These are phyloP conservation scores for Aproaerema taeniolella DNA, from an alignment of 2,888 invertebrate species.

Conservation along the genomic window DNA sequence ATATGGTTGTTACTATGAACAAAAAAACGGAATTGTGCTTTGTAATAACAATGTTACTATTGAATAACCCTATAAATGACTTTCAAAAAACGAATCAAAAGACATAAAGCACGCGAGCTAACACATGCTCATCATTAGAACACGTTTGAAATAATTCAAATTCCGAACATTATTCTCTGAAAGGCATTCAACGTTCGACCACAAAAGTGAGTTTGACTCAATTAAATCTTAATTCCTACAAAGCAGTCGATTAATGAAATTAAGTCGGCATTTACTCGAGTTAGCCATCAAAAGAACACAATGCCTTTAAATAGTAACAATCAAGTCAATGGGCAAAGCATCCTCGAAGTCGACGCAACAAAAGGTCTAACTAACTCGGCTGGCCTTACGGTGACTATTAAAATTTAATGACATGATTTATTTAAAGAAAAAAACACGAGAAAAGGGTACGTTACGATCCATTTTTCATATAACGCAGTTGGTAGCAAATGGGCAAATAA, in stretches of 20 bases:
- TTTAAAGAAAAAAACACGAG: slow-evolving; percentile 63
- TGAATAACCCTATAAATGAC: slow-evolving; percentile 2
- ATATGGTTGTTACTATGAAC: too few relatives aligned
- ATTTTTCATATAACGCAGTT: slow-evolving; percentile 78
- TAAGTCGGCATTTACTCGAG: slow-evolving; percentile 73
- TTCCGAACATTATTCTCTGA: slow-evolving; percentile 51
- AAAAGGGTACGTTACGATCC: slow-evolving; percentile 76
- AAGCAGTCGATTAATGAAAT: slow-evolving; percentile 75
- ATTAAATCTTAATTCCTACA: slow-evolving; percentile 76
- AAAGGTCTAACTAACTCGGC: slow-evolving; percentile 71
- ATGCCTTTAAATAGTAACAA: slow-evolving; percentile 72
- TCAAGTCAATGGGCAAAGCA: slow-evolving; percentile 67
- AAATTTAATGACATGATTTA: slow-evolving; percentile 78
- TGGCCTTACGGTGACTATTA: slow-evolving; percentile 70
- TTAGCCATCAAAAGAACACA: slow-evolving; percentile 63
- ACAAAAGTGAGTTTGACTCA: slow-evolving; percentile 64
- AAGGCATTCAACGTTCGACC: slow-evolving; percentile 42
- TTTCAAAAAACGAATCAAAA: slow-evolving; percentile 28
- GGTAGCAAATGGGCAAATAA: slow-evolving; percentile 77
- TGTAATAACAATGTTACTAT: too few relatives aligned
- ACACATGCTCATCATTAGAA: slow-evolving; percentile 61
- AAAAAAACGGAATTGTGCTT: too few relatives aligned
- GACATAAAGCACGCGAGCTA: slow-evolving; percentile 47
- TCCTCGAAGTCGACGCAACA: slow-evolving; percentile 60
- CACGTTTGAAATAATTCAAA: slow-evolving; percentile 54